These are phyloP conservation scores for Asobara japonica DNA, from an alignment of 1,140 invertebrate genomes.

Conservation along the genomic window DNA sequence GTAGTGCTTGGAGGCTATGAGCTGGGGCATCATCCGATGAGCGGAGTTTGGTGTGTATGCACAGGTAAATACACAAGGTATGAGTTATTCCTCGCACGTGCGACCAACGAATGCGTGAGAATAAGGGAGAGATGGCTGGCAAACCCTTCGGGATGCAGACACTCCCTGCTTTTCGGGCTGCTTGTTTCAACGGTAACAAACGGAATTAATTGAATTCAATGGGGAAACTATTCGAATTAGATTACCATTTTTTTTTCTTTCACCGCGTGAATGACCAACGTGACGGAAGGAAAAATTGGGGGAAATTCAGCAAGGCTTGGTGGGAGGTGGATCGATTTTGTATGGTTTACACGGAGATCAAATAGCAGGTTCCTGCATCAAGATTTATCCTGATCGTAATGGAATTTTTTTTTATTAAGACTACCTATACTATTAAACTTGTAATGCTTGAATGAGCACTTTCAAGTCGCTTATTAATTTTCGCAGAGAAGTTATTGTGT, in stretches of 20 bases:
- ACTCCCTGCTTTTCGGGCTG: neutral
- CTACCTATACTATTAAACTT: too few species aligned
- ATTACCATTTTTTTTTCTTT: neutral
- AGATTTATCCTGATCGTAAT: too few species aligned
- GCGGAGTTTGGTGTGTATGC: neutral
- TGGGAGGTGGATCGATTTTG: too few species aligned
- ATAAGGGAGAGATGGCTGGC: neutral
- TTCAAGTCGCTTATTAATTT: too few species aligned
- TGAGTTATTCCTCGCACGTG: conserved; percentile 21
- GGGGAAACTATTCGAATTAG: neutral
- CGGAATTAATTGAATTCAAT: neutral
- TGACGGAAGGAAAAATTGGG: too few species aligned
- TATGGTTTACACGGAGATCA: too few species aligned
- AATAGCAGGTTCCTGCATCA: too few species aligned
- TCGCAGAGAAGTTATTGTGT: too few species aligned
- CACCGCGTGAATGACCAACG: too few species aligned
- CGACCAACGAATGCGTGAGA: conserved; percentile 4
- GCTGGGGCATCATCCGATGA: neutral
- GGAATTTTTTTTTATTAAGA: too few species aligned
- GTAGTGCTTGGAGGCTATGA: neutral
- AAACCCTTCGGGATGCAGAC: neutral
- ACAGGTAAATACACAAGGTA: conserved; percentile 12
- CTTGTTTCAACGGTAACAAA: neutral
- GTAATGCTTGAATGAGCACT: too few species aligned
- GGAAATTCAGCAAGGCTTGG: too few species aligned